Percentiles rank a stretch among this genome's conserved stretches.
Conservation (phyloP, 1,140 invertebrate species). For the Drosophila kikkawai region DNA sequence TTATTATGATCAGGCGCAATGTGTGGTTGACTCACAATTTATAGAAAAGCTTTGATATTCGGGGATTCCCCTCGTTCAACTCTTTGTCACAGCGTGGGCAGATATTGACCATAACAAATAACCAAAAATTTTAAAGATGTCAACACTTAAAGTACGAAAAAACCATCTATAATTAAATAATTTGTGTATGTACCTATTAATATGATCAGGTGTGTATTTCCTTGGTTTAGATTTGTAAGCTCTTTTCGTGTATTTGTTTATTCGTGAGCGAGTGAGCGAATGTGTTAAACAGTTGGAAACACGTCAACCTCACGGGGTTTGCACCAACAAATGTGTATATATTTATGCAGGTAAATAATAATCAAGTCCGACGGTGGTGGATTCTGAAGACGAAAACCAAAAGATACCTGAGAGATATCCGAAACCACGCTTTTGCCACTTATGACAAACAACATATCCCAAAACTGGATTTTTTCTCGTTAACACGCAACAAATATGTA, state of each 20-base stretch:
- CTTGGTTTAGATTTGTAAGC: slow-evolving; percentile 59
- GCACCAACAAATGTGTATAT: slow-evolving; percentile 26
- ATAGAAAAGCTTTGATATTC: no score
- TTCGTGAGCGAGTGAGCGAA: slow-evolving; percentile 23
- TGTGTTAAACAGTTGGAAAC: slow-evolving; percentile 59
- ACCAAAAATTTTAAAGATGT: no score
- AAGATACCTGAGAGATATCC: slow-evolving; percentile 26
- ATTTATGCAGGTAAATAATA: slow-evolving; percentile 28
- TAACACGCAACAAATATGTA: background rate
- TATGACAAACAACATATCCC: background rate
- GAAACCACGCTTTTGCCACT: slow-evolving; percentile 8
- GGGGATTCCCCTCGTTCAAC: no score
- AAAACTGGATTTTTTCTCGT: slow-evolving; percentile 29
- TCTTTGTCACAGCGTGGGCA: no score
- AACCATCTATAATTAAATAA: no score
- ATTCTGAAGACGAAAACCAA: slow-evolving; percentile 44
- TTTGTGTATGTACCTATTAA: no score
- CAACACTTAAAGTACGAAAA: no score
- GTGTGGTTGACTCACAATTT: no score
- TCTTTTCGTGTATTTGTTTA: slow-evolving; percentile 46
- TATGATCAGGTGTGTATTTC: no score
- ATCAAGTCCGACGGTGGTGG: slow-evolving; percentile 31
- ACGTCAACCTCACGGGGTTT: slow-evolving; percentile 36
- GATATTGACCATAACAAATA: no score
- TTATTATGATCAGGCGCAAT: no score